phyloP scores from a whole-genome alignment of 2,888 invertebrate species.

The Lepeophtheirus nordmannii region DNA sequence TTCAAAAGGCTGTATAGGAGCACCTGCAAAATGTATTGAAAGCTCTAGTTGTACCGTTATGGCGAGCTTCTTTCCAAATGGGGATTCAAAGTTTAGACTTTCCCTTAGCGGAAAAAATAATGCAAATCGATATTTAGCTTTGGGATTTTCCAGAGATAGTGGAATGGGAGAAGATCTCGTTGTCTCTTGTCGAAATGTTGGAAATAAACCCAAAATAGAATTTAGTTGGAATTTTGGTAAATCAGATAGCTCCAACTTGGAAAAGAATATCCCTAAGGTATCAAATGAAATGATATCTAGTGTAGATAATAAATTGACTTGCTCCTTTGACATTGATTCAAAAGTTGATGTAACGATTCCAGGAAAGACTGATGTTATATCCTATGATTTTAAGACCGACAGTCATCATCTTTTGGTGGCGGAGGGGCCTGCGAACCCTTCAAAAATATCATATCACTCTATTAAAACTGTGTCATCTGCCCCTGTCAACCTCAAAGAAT shows the following conservation, averaged over 20 bases:
- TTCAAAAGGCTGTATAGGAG: constrained; percentile 9
- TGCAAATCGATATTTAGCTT: not conserved
- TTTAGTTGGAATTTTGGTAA: not conserved
- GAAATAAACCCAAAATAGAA: not conserved
- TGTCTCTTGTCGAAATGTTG: constrained; percentile 2
- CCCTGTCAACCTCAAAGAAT: constrained; percentile 1
- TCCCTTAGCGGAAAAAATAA: not conserved
- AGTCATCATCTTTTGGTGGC: constrained; percentile 9
- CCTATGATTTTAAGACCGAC: constrained; percentile 4
- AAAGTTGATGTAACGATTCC: not conserved
- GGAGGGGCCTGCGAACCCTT: not conserved
- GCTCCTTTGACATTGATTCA: not conserved
- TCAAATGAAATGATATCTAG: not conserved
- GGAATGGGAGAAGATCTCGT: constrained; percentile 16
- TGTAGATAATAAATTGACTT: not conserved
- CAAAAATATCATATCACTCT: constrained; percentile 7
- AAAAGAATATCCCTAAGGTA: not conserved
- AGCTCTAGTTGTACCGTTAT: constrained; percentile 1
- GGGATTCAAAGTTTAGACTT: not conserved
- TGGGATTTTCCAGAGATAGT: constrained; percentile 8
- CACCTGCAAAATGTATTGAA: not conserved
- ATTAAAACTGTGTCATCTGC: not conserved
- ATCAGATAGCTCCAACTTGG: not conserved
- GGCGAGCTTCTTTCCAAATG: not conserved
- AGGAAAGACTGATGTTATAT: not conserved